Percentiles rank a stretch among this genome's conserved stretches.
These are phyloP conservation scores for Agonopterix alstromeriana DNA, from an alignment of 2,888 invertebrate genomes.

Conservation along the genomic window DNA sequence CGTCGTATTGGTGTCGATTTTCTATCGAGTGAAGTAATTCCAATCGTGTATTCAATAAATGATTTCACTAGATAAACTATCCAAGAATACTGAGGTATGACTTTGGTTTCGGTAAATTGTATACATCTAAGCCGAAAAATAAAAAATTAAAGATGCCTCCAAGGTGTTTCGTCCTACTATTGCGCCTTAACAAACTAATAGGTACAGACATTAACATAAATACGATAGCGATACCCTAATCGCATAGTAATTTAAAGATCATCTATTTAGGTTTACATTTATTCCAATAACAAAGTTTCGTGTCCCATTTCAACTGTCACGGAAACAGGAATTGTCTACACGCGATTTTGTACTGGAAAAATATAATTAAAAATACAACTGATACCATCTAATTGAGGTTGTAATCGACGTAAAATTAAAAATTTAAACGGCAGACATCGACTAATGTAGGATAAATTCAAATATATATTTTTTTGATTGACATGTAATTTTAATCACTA, in stretches of 20 bases:
- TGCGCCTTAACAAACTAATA: too few species aligned
- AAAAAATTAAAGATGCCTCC: too few species aligned
- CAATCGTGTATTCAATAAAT: too few species aligned
- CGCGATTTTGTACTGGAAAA: slow-evolving; percentile 7
- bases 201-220: too few species aligned
- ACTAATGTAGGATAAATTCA: neutral
- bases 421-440: neutral
- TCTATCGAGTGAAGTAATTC: too few species aligned
- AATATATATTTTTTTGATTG: neutral
- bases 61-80: too few species aligned
- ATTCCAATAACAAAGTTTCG: neutral
- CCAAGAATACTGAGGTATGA: too few species aligned
- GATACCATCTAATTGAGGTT: slow-evolving; percentile 7
- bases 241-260: slow-evolving; percentile 19
- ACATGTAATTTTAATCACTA: too few species aligned
- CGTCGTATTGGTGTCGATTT: too few species aligned
- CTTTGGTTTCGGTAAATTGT: too few species aligned
- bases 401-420: neutral
- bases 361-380: slow-evolving; percentile 8
- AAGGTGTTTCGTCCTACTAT: too few species aligned
- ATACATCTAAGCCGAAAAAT: too few species aligned
- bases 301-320: slow-evolving; percentile 5
- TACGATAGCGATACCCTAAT: slow-evolving; percentile 14
- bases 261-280: neutral
- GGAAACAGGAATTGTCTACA: slow-evolving; percentile 7